A percentile compares a stretch with the other conserved stretches of the same genome.
phyloP scores from a whole-genome alignment of 1,140 invertebrate species.

The Brachionus rotundiformis region DNA sequence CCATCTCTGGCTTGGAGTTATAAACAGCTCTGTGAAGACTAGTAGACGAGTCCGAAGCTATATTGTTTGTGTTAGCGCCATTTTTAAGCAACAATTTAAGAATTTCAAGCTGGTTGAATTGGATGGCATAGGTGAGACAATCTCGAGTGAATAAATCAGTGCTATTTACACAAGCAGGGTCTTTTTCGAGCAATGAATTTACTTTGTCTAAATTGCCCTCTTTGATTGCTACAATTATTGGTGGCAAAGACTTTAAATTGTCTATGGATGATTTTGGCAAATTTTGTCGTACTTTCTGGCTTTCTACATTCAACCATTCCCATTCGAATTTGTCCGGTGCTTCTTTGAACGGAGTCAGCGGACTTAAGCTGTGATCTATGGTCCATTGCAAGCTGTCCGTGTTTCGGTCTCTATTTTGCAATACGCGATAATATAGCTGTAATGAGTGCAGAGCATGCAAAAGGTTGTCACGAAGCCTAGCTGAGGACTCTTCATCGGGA shows the following conservation, averaged over 20 bases:
- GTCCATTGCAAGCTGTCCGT: constrained; percentile 30
- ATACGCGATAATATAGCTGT: constrained; percentile 62
- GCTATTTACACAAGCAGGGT: constrained; percentile 56
- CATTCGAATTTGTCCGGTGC: constrained; percentile 64
- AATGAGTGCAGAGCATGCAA: constrained; percentile 62
- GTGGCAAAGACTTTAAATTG: constrained; percentile 57
- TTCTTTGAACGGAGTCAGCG: constrained; percentile 62
- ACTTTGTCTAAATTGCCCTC: constrained; percentile 58
- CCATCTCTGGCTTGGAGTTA: constrained; percentile 58
- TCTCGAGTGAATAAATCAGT: constrained; percentile 61
- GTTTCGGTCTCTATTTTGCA: constrained; percentile 56
- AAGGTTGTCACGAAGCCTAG: constrained; percentile 62
- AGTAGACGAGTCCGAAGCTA: constrained; percentile 59
- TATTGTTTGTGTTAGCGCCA: constrained; percentile 59
- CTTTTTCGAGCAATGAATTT: constrained; percentile 54
- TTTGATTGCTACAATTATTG: constrained; percentile 59
- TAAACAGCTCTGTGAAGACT: constrained; percentile 62
- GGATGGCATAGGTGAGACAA: constrained; percentile 61
- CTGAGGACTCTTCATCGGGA: constrained; percentile 62
- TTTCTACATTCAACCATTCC: constrained; percentile 62
- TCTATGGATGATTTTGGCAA: constrained; percentile 58
- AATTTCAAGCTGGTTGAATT: constrained; percentile 58
- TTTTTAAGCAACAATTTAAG: constrained; percentile 55
- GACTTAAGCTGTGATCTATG: constrained; percentile 58
- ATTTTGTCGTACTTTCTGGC: constrained; percentile 56